A percentile compares a stretch with the other conserved stretches of the same genome.
These are phyloP conservation scores for Agrochola lychnidis DNA, from an alignment of 2,888 invertebrate species.

Conservation along the genomic window DNA sequence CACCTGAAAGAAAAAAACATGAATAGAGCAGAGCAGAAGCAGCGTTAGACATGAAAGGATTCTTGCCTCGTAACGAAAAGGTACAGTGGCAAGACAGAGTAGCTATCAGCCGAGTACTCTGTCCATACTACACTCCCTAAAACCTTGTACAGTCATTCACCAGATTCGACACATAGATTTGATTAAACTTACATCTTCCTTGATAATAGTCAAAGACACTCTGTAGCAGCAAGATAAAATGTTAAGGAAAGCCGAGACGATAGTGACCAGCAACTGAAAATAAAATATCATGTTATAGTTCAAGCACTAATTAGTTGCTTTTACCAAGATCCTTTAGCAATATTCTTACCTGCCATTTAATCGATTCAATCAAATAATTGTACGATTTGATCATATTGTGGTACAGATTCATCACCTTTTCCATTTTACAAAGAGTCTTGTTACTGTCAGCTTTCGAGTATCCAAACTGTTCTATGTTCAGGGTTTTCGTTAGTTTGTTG, in stretches of 20 bases:
- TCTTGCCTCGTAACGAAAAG: not conserved
- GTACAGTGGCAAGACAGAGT: not conserved
- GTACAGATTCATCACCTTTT: conserved; percentile 78
- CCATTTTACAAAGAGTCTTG: conserved; percentile 71
- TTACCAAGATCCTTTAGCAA: not conserved
- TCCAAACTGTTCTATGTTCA: conserved; percentile 66
- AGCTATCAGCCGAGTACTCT: not conserved
- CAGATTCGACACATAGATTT: not conserved
- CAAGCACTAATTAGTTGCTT: not conserved
- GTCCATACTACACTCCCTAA: not conserved
- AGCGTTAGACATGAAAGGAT: too few relatives aligned
- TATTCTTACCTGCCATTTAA: conserved; percentile 82
- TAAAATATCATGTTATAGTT: not conserved
- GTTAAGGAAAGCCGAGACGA: conserved; percentile 74
- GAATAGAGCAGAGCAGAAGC: not conserved
- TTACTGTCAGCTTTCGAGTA: conserved; percentile 61
- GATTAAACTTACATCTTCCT: conserved; percentile 71
- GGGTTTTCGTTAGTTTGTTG: conserved; percentile 53
- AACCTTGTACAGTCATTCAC: not conserved
- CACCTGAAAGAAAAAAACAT: conserved; percentile 65
- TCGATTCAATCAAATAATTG: conserved; percentile 76
- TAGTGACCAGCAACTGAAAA: conserved; percentile 67
- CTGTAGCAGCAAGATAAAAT: conserved; percentile 73
- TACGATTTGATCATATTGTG: conserved; percentile 77
- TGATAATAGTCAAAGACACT: conserved; percentile 72